Percentiles rank a stretch among this genome's conserved stretches.
phyloP scores from a whole-genome alignment of 2,888 invertebrate genomes.

The Eubasilissa splendida region DNA sequence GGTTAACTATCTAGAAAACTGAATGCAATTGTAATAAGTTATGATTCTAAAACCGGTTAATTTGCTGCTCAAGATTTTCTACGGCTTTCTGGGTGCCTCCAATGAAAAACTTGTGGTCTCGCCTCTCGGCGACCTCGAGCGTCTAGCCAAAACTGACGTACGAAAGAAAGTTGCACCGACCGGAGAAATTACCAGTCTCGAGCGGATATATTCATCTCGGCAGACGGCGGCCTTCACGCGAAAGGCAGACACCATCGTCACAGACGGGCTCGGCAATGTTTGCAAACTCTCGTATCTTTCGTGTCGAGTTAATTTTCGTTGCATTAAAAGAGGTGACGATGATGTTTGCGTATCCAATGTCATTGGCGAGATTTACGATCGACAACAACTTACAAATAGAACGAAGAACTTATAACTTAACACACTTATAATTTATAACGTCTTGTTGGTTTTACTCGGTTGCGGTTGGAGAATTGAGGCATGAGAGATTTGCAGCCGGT shows the following conservation, averaged over 20 bases:
- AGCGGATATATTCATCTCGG: neutral
- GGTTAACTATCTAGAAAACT: too few relatives aligned
- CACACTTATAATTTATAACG: neutral
- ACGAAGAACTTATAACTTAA: neutral
- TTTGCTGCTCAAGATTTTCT: too few relatives aligned
- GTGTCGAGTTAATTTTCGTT: neutral
- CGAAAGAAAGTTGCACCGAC: slow-evolving; percentile 24
- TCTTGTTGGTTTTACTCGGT: too few relatives aligned
- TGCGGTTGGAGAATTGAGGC: too few relatives aligned
- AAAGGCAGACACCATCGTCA: neutral
- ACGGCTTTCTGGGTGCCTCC: neutral
- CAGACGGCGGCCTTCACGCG: neutral
- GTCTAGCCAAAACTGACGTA: slow-evolving; percentile 27
- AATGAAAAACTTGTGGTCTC: neutral
- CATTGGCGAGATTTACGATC: slow-evolving; percentile 9
- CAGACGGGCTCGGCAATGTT: neutral
- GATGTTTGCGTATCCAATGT: neutral
- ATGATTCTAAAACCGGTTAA: too few relatives aligned
- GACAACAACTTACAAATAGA: neutral
- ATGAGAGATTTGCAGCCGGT: too few relatives aligned
- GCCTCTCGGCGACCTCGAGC: neutral
- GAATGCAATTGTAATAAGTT: too few relatives aligned
- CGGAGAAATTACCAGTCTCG: slow-evolving; percentile 35
- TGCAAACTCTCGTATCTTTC: neutral
- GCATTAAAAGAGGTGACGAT: neutral